A percentile compares a stretch with the other conserved stretches of the same genome.
phyloP scores from a whole-genome alignment of 2,888 invertebrate genomes.

The Kuschelorhynchus macadamiae region DNA sequence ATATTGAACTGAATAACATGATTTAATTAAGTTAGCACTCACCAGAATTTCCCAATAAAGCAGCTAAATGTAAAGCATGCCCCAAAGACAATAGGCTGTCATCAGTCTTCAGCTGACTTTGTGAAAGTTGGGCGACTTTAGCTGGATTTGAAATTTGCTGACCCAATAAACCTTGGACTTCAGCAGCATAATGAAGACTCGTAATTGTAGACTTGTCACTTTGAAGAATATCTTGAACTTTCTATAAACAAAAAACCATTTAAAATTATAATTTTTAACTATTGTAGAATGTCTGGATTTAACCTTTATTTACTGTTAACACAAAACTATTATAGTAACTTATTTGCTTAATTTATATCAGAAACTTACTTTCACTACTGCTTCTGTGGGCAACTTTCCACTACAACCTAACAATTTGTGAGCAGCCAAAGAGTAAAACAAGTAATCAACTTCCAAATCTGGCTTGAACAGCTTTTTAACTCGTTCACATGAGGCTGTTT shows the following conservation, averaged over 20 bases:
- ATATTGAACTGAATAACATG: no score
- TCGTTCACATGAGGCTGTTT: slow-evolving; percentile 69
- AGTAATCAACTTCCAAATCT: slow-evolving; percentile 55
- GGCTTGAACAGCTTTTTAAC: slow-evolving; percentile 61
- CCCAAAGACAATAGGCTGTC: slow-evolving; percentile 83
- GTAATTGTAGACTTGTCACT: slow-evolving; percentile 77
- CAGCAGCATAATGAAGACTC: slow-evolving; percentile 83
- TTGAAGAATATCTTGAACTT: slow-evolving; percentile 68
- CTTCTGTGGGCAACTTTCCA: slow-evolving; percentile 61
- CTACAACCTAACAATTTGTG: slow-evolving; percentile 61
- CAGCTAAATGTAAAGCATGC: slow-evolving; percentile 87
- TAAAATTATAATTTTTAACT: no score
- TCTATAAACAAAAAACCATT: slow-evolving; percentile 39
- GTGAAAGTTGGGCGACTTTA: slow-evolving; percentile 80
- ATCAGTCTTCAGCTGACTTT: slow-evolving; percentile 86
- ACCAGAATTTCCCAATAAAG: slow-evolving; percentile 76
- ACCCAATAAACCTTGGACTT: slow-evolving; percentile 78
- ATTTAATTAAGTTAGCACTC: slow-evolving; percentile 60
- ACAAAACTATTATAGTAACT: no score
- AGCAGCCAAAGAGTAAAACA: slow-evolving; percentile 60
- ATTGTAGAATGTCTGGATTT: no score
- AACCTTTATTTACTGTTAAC: no score
- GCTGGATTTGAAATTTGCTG: slow-evolving; percentile 76
- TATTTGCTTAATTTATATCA: slow-evolving; percentile 2
- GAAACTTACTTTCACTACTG: slow-evolving; percentile 69